These are phyloP conservation scores for Cetonia aurata DNA, from an alignment of 2,888 invertebrate genomes.

Conservation along the genomic window DNA sequence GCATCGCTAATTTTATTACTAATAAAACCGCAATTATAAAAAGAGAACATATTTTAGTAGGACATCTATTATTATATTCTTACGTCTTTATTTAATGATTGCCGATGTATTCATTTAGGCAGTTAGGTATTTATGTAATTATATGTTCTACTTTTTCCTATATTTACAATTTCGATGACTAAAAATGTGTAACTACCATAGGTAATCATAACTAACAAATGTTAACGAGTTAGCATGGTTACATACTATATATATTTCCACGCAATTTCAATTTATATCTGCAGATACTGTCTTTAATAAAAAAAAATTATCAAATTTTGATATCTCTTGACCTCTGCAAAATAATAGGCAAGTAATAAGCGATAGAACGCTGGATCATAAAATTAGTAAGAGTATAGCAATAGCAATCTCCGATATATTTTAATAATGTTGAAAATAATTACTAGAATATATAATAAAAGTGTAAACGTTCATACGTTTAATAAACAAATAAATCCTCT, in stretches of 20 bases:
- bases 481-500: not conserved
- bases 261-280: not conserved
- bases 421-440: slow-evolving; percentile 16
- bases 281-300: not conserved
- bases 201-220: too few relatives aligned
- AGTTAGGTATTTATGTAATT: too few relatives aligned
- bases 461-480: not conserved
- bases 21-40: too few relatives aligned
- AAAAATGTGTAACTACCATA: too few relatives aligned
- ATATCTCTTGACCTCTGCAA: slow-evolving; percentile 18
- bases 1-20: too few relatives aligned
- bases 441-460: not conserved
- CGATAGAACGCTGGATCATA: not conserved
- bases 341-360: slow-evolving; percentile 1
- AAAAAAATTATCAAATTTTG: not conserved
- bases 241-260: not conserved
- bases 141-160: too few relatives aligned
- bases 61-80: too few relatives aligned
- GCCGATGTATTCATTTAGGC: too few relatives aligned
- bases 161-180: too few relatives aligned
- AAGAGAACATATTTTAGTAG: too few relatives aligned
- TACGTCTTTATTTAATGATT: too few relatives aligned
- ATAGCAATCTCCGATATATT: not conserved
- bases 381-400: slow-evolving; percentile 5
- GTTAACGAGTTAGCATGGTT: too few relatives aligned